Conservation (phyloP, 2,113 vertebrate species). For the Crotalus tigris region DNA sequence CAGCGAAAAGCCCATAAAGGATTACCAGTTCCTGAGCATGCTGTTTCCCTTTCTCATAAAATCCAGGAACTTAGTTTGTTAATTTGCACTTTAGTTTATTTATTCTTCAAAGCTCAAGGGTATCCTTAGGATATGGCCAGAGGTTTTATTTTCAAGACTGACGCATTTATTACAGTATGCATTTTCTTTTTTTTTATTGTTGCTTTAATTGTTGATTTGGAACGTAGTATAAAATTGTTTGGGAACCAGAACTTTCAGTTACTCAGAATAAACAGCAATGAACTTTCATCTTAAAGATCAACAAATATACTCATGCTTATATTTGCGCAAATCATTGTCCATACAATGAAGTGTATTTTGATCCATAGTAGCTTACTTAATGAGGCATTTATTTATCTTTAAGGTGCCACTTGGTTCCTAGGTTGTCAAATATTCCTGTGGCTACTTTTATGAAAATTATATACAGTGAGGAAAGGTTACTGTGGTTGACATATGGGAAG, state of each 20-base stretch:
- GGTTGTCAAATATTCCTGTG: not conserved
- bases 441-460: not conserved
- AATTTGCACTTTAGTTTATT: not conserved
- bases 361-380: not conserved
- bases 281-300: not conserved
- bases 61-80: not conserved
- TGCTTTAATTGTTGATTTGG: not conserved
- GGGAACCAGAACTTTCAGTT: not conserved
- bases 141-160: not conserved
- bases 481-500: not conserved
- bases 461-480: not conserved
- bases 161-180: not conserved
- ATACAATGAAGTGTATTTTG: not conserved
- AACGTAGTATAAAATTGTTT: not conserved
- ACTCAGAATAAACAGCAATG: not conserved
- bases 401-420: not conserved
- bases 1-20: not conserved
- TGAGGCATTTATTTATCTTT: not conserved
- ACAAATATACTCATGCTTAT: not conserved
- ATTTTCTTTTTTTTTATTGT: not conserved
- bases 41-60: not conserved
- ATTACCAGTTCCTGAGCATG: not conserved
- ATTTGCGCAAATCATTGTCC: not conserved
- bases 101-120: not conserved
- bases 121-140: not conserved